Evolutionary conservation across 2,113 vertebrate genomes (phyloP).

Genomic region (Lophochroa leadbeateri): DNA sequence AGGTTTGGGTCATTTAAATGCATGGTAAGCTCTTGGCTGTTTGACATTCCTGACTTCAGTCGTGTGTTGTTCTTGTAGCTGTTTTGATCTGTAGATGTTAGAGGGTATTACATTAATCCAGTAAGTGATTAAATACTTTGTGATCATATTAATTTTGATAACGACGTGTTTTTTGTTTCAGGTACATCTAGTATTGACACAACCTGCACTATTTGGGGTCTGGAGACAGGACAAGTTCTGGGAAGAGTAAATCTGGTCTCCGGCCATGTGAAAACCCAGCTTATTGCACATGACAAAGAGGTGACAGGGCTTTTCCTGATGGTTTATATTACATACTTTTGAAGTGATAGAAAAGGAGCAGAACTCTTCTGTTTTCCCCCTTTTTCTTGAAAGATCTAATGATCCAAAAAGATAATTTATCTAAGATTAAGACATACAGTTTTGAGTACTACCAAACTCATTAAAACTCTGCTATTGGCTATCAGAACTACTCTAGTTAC

Average conservation of each 20-base stretch:
- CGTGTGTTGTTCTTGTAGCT: not conserved
- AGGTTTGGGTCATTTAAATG: constrained; percentile 20
- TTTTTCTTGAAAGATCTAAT: not conserved
- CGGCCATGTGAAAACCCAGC: constrained; percentile 97
- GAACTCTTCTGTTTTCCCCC: not conserved
- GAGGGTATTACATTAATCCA: not conserved
- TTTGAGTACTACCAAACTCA: not conserved
- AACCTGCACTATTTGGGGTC: constrained; percentile 97
- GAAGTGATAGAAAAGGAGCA: not conserved
- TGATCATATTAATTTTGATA: not conserved
- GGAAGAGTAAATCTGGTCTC: constrained; percentile 97
- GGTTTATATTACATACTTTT: not conserved
- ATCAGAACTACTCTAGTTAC: not conserved
- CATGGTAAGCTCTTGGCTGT: not conserved
- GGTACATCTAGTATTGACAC: constrained; percentile 98
- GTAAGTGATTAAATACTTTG: not conserved
- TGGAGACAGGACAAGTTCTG: constrained; percentile 95
- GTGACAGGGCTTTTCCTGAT: constrained; percentile 57
- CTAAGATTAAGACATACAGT: not conserved
- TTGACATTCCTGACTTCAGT: not conserved
- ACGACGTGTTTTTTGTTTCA: constrained; percentile 43
- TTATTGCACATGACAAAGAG: constrained; percentile 99
- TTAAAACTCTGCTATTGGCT: not conserved
- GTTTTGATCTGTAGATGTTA: not conserved
- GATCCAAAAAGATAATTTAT: not conserved